Base-by-base conservation (phyloP, 2,888 invertebrate genomes). In the Mesodorylaimus sp. region DNA sequence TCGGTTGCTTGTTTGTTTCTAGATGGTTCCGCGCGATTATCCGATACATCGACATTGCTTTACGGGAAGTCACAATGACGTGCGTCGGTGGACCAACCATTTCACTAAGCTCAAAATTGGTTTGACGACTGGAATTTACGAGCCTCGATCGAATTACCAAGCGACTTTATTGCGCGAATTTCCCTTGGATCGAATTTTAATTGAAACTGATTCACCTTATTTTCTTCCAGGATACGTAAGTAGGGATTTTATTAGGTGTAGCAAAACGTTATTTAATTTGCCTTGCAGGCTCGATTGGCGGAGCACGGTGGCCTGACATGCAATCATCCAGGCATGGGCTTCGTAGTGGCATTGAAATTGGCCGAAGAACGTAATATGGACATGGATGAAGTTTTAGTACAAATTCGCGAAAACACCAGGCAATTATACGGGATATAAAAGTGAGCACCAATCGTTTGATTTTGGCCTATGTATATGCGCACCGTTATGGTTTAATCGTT, bases 161-260 rank as follows among this genome's bases (percentile, higher is more conserved):
- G 21, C 7, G 10, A 19, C 24, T 10, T 43, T 43, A 13, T 43
- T 25, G 26, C 10, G 19, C 24, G 3, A 24, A 13, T 24, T 5
- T 43, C 44, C 44, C 13, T 19, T 26, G 10, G 44, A 43, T 19
- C 55, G 67, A 41, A 61, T 73, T 2, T 61, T 73, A 5, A 58
- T 73, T 2, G 72, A 73, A 59, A 73, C 73, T 1, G 73, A 73
- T 60, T 65, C 72, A 1, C 73, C 73, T 1, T 73, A 70, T 55
- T 73, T 72, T 59, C 51, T 69, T 19, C 72, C 72, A 32, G 3
- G 16, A 26, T 24, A n/a, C 19, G 50, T 50, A 7, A 47, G 41
- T 45, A 19, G n/a, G 5, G 5, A n/a, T 41, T 52, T 23, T 19
- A 32, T 21, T 2, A 45, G 16, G n/a, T 16, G 16, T 1, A 27